Percentiles rank a stretch among this genome's conserved stretches.
Conservation (phyloP, 2,797 vertebrate species). For the Halcyon leucocephala region DNA sequence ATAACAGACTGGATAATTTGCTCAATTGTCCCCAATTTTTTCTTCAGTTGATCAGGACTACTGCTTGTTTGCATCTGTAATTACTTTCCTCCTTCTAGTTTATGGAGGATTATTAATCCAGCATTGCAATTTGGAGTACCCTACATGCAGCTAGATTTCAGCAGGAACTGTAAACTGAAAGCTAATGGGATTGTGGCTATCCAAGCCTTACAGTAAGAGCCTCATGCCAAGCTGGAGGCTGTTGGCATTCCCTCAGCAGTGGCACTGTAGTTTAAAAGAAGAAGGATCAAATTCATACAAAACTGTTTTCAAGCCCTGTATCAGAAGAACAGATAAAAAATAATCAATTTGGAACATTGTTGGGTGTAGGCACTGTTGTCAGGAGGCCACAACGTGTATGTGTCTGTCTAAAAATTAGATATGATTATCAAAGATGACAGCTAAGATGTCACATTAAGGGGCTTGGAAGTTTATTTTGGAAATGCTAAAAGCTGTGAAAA, state of each 20-base stretch:
- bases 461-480: constrained; percentile 10
- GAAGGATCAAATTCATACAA: neutral
- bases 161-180: neutral
- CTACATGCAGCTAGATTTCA: neutral
- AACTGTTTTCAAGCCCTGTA: neutral
- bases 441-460: neutral
- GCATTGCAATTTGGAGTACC: neutral
- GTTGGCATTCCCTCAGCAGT: neutral
- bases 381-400: neutral
- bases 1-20: neutral
- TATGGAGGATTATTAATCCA: neutral
- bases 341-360: neutral
- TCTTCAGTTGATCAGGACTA: neutral
- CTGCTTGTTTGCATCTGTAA: neutral
- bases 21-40: neutral
- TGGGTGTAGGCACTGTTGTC: neutral
- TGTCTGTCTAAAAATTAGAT: neutral
- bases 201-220: neutral
- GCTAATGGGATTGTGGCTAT: neutral
- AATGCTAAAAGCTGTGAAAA: neutral
- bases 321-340: neutral
- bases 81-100: neutral
- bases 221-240: neutral
- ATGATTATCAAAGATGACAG: neutral
- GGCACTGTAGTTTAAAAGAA: neutral